Evolutionary conservation across 2,888 invertebrate species (phyloP), one percentile per base, ranked within the genome.

Genomic region (Pelosia muscerda): DNA sequence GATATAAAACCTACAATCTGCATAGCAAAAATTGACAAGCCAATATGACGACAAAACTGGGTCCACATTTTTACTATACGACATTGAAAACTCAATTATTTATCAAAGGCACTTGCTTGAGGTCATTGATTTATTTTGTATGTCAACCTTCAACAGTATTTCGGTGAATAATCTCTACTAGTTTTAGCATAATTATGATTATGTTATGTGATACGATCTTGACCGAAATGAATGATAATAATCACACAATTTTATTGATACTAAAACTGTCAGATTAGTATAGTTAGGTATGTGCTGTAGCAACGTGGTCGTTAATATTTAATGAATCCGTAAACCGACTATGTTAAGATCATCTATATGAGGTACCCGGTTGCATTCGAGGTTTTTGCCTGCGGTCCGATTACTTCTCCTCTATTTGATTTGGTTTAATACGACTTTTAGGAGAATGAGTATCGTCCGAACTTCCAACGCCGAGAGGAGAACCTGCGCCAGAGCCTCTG

Each of bases 201-300:
- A 56, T 55, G 58, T 38, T 62, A 42, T 23, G 34, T 49, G 26
- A 57, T 62, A 57, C 56, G 66, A 62, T 66, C 66, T 66, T 66
- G 66, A 66, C 66, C 66, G 66, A 56, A 56, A 62, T 66, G 23
- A 49, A 15, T 23, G 55, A 38, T 38, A 38, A 38, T 57, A 66
- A 42, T 22, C 57, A 57, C 28, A 34, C 56, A 49, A 25, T 66
- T 66, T 62, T 53, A 49, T 61, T 61, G 61, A 26, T 26, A 61
- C 19, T 49, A 26, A 59, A 59, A 15, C 15, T 34, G 13, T 23
- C 15, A 34, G 58, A 59, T 59, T 8, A 34, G 23, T 49, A 49
- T 49, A 49, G n/a, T 49, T 49, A 49, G 49, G 49, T 49, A 5
- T 9, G 19, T 42, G 8, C 19, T n/a, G 19, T 9, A 8, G 19